phyloP scores from a whole-genome alignment of 2,888 invertebrate species.

The Nomada ruficornis region DNA sequence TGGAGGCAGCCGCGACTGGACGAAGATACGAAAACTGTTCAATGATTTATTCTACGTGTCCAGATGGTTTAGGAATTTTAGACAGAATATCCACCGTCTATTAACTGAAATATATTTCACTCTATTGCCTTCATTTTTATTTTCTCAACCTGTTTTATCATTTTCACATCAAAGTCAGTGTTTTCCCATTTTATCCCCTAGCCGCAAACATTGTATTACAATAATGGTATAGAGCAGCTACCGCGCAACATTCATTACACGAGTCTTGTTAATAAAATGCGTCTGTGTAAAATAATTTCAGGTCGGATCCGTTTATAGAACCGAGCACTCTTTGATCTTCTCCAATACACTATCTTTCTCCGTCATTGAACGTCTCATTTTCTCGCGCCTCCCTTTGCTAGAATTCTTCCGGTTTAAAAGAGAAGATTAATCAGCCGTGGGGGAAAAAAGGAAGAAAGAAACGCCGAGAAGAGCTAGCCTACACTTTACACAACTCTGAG shows the following conservation, averaged over 20 bases:
- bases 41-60: conserved; percentile 87
- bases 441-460: background rate
- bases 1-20: conserved; percentile 88
- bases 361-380: conserved; percentile 9
- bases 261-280: conserved; percentile 19
- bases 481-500: conserved; percentile 4
- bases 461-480: background rate
- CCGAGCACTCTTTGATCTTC: conserved; percentile 8
- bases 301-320: background rate
- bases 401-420: background rate
- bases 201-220: background rate
- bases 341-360: background rate
- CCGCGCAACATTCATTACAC: background rate
- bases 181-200: no score
- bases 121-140: no score
- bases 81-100: conserved; percentile 82
- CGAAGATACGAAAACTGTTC: conserved; percentile 88
- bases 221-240: conserved; percentile 6
- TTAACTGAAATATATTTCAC: conserved; percentile 4
- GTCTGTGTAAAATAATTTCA: conserved; percentile 2
- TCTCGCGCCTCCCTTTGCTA: background rate
- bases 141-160: no score
- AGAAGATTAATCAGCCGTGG: conserved; percentile 18
- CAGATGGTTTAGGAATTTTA: conserved; percentile 87
- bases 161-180: no score